Evolutionary conservation across 1,140 invertebrate genomes (phyloP), one percentile per base, ranked within the genome.

Genomic region (Chironomus striatipennis): DNA sequence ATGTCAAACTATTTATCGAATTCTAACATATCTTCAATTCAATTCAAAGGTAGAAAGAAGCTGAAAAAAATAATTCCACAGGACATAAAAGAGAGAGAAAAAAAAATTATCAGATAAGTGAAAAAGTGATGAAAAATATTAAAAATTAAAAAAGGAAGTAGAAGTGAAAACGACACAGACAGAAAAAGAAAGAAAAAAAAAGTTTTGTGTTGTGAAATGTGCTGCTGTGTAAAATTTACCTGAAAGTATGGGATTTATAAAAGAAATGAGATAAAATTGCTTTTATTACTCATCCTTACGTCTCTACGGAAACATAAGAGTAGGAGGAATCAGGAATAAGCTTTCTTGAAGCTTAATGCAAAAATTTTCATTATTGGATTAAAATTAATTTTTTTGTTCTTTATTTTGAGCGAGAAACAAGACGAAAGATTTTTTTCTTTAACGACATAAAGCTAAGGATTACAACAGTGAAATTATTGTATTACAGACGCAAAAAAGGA

Each of bases 361-460:
- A 57, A n/a, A 57, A 57, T 57, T 57, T 57, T 57, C 47, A 57
- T 57, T 57, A 57, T 57, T 57, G 47, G 47, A 57, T 57, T 57
- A 57, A 57, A 57, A 57, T 57, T 57, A 57, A 12, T 57, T 57
- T n/a, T 47, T 57, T 57, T 47, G 47, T 47, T 47, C 43, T 47
- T 15, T 2, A 47, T 15, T 47, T 15, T 47, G 2, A 47, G 4
- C 47, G n/a, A 57, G 4, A 57, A n/a, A 34, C 24, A 34, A 34
- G 24, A 34, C 24, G 24, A 34, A 34, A 34, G 5, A 34, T 1
- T 2, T 2, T 34, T 34, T 34, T 34, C 5, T 34, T 34, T 57
- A n/a, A 57, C 47, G 47, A 57, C 47, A 57, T 57, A 57, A 57
- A 57, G 47, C 47, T n/a, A 57, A 57, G 47, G 47, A 57, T 57